Base-by-base conservation (phyloP, 2,888 invertebrate species). In the Leptura quadrifasciata region DNA sequence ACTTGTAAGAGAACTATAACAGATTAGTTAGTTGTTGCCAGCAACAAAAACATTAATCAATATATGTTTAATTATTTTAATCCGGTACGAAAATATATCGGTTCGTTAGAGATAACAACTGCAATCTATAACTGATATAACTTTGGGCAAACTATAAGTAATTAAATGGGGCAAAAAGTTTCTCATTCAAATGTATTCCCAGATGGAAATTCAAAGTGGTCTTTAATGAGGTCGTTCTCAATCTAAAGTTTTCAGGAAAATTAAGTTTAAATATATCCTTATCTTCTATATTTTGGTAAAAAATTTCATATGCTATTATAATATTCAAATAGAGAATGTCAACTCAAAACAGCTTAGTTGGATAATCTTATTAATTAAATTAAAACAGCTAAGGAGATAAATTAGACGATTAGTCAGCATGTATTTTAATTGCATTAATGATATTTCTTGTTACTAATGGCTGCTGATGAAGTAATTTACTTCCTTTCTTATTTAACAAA, bases 221-320 rank as follows among this genome's bases (percentile, higher is more conserved):
- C 78, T 76, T 75, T 78, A 80, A 80, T 76, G 76, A 80, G 78
- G 67, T 68, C 75, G 76, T 72, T 72, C 64, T 72, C 75, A 74
- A 79, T 74, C 69, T 61, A 60, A 1, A 76, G 64, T 76, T 76
- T 75, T 67, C 67, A 69, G 55, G 61, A 69, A 69, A 74, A 74
- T 74, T 61, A 15, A 17, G 55, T 18, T 18, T 20, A 9, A 47
- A 47, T 47, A 47, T 39, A 39, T 39, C 39, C 12, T 39, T 15
- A 6, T 2, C 24, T 60, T 5, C 18, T 39, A 6, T 63, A 10
- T 9, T 6, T 2, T 15, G 12, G 39, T 35, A 1, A 39, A 6
- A 63, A 31, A 39, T 63, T 63, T 39, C 39, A 63, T 63, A 63
- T 35, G 17, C 39, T 9, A 20, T 63, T 63, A 63, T 35, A 20